Evolutionary conservation across 2,888 invertebrate species (phyloP), one percentile per base, ranked within the genome.

Genomic region (Polyploca ridens): DNA sequence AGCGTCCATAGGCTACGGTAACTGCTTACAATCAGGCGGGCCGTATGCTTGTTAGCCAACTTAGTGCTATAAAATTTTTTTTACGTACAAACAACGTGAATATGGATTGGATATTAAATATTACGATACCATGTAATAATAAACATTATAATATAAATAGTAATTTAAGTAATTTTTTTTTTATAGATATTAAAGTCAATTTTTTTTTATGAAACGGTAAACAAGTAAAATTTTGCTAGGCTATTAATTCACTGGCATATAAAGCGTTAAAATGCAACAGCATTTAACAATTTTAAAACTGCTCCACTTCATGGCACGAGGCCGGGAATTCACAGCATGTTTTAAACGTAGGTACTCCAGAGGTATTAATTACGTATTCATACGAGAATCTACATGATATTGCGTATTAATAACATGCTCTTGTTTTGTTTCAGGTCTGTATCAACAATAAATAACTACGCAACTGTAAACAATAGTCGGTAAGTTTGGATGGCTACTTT

Each of bases 351-450:
- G 41, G 41, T 46, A 19, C 19, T 19, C 19, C 16, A 8, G 16
- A 54, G 7, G 54, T 54, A 14, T 33, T 58, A 58, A 58, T 33
- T 58, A 33, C 33, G n/a, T 33, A 58, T 33, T 13, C 58, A 58
- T 35, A 14, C 33, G 58, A 33, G 58, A 33, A 35, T 33, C 19
- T n/a, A 58, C n/a, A 33, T 10, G 49, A 16, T 58, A 3, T 35
- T n/a, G 14, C 5, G 14, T 13, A 5, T 61, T 60, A 19, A 60
- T 60, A 41, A 41, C 44, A 19, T 19, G 11, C 54, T 61, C 44
- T 14, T 44, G 14, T 61, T 16, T 61, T 61, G 61, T 61, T 61
- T 61, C 61, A 61, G 44, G 61, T 61, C 13, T 61, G 61, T 61
- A 44, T 41, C 61, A 41, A 41, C 6, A 16, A 54, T 54, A 19